Evolutionary conservation across 2,797 vertebrate genomes (phyloP).

Genomic region (Perdix hodgsoniae): DNA sequence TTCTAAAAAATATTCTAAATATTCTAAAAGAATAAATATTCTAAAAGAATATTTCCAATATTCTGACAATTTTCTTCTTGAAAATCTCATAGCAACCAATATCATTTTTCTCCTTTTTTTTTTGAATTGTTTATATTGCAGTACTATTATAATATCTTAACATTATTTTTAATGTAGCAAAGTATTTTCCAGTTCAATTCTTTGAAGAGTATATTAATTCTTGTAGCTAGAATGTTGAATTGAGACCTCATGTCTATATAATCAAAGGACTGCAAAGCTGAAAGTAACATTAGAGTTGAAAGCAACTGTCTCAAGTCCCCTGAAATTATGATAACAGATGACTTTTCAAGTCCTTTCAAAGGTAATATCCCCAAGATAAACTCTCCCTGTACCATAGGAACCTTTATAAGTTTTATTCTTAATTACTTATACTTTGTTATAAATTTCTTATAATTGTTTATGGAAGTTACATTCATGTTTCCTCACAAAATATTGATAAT

Average conservation of each 20-base stretch:
- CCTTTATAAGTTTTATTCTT: not conserved
- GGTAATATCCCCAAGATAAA: not conserved
- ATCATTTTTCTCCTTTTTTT: too few species aligned
- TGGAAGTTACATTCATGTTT: not conserved
- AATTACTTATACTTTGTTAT: not conserved
- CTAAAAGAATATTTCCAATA: too few species aligned
- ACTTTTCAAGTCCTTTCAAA: not conserved
- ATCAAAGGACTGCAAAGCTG: not conserved
- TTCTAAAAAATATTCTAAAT: too few species aligned
- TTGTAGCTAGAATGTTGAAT: not conserved
- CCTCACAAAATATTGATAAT: not conserved
- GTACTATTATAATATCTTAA: not conserved
- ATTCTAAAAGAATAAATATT: too few species aligned
- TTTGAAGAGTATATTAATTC: not conserved
- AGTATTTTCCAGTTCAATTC: not conserved
- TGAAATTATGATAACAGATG: not conserved
- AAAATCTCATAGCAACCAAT: not conserved
- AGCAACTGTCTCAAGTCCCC: not conserved
- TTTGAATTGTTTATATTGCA: not conserved
- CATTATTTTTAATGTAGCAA: not conserved
- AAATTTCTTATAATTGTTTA: not conserved
- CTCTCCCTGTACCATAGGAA: not conserved
- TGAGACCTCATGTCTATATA: not conserved
- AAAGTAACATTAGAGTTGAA: not conserved
- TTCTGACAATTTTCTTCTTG: not conserved